Conservation (phyloP, 2,888 invertebrate genomes). For the Pseudococcus viburni region DNA sequence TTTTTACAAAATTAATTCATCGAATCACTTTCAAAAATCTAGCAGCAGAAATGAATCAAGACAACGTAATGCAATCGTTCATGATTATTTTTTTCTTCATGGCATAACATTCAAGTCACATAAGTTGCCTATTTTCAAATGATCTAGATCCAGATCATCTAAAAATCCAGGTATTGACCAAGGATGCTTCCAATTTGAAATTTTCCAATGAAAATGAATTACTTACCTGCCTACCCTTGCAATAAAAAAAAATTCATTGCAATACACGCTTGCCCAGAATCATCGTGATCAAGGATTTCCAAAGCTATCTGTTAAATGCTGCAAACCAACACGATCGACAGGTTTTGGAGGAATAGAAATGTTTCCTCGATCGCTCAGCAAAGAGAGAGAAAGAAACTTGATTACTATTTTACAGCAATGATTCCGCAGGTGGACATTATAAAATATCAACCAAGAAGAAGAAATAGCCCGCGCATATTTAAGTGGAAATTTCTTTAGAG, state of each 20-base stretch:
- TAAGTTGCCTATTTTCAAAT: conserved; percentile 24
- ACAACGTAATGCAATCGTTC: too few relatives aligned
- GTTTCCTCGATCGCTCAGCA: neutral
- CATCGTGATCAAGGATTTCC: neutral
- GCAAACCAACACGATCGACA: conserved; percentile 5
- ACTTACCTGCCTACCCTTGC: too few relatives aligned
- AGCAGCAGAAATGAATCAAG: too few relatives aligned
- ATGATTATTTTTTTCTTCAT: too few relatives aligned
- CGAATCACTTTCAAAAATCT: neutral
- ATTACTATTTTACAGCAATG: conserved; percentile 24
- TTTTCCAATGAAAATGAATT: neutral
- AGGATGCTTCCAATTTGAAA: too few relatives aligned
- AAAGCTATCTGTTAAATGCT: neutral
- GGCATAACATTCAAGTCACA: neutral
- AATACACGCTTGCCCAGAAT: neutral
- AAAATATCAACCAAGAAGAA: conserved; percentile 41
- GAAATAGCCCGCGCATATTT: conserved; percentile 5
- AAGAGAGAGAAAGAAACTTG: conserved; percentile 22
- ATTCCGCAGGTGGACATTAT: conserved; percentile 40
- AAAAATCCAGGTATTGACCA: too few relatives aligned
- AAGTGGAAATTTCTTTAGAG: conserved; percentile 24
- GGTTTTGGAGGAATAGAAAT: conserved; percentile 19
- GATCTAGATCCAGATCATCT: neutral
- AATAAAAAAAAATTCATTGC: neutral
- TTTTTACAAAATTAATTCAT: neutral